Evolutionary conservation across 2,797 vertebrate genomes (phyloP).

Genomic region (Enteromius afrohamiltoni): DNA sequence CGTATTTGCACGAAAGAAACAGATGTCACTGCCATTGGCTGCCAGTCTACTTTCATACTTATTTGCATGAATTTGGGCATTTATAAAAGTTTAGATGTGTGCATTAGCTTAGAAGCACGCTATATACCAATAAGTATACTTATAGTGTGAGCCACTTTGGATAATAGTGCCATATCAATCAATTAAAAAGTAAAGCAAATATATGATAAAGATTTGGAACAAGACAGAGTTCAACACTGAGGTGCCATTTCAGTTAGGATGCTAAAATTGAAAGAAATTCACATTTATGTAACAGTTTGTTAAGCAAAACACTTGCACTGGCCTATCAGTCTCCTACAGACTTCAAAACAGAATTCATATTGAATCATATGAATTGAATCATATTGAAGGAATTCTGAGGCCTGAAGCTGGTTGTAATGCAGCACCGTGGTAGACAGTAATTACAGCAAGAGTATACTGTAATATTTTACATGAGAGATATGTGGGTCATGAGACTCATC

Average conservation of each 20-base stretch:
- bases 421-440: conserved; percentile 60
- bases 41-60: too few relatives aligned
- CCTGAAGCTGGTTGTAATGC: conserved; percentile 44
- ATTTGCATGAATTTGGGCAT: background rate
- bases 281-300: conserved; percentile 31
- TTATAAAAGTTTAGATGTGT: background rate
- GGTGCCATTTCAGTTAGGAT: background rate
- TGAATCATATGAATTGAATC: background rate
- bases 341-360: conserved; percentile 4
- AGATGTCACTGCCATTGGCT: background rate
- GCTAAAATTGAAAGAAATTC: conserved; percentile 46
- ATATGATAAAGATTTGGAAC: too few relatives aligned
- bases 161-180: background rate
- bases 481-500: conserved; percentile 42
- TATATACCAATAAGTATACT: background rate
- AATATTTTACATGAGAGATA: conserved; percentile 45
- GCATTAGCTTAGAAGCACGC: background rate
- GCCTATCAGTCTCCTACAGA: conserved; percentile 36
- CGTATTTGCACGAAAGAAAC: background rate
- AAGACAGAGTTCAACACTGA: too few relatives aligned
- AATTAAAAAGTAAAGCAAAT: background rate
- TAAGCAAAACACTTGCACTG: conserved; percentile 35
- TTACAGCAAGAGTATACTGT: conserved; percentile 46
- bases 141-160: background rate
- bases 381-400: conserved; percentile 51